Base-by-base conservation (phyloP, 2,888 invertebrate genomes). In the Villa cingulata region DNA sequence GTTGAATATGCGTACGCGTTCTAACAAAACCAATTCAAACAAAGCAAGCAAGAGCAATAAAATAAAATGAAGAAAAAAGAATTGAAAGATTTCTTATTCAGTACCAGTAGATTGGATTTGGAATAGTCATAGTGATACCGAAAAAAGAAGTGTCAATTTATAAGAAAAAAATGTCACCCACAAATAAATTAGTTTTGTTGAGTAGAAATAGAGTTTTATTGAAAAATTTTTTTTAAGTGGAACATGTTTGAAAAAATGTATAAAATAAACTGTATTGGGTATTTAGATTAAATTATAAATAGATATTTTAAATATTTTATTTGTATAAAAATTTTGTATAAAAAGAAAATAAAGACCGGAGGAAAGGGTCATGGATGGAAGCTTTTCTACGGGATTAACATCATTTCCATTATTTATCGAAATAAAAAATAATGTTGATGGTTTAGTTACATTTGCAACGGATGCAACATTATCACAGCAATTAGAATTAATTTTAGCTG, bases 401-500 rank as follows among this genome's bases (percentile, higher is more conserved):
- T 50, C 53, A 43, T 51, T 53, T 46, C 55, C 55, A 27, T 48
- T 55, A n/a, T 53, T 52, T 43, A 51, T 55, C 40, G 55, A 55
- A 46, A 50, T 55, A 42, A 54, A 54, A 48, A 55, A 52, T 45
- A 68, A 66, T 52, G 57, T 66, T 55, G 66, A 68, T 52, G 63
- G 61, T 50, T 56, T 68, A 49, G 65, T 64, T 55, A 61, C 67
- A 55, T 64, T 68, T 56, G 65, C 64, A 16, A 36, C 16, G 4
- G 68, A 66, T 59, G 65, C 59, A 56, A 63, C 68, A 54, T 57
- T 66, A 56, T 66, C 66, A 54, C 66, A 68, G 62, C 66, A 66
- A 63, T 68, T 66, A 64, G 66, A 67, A 66, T 66, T 66, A 63
- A 67, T 66, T 53, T 58, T 66, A 52, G 67, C 67, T 55, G 68